Percentiles rank a stretch among this genome's conserved stretches.
phyloP scores from a whole-genome alignment of 2,888 invertebrate species.

The Romanomermis culicivorax region DNA sequence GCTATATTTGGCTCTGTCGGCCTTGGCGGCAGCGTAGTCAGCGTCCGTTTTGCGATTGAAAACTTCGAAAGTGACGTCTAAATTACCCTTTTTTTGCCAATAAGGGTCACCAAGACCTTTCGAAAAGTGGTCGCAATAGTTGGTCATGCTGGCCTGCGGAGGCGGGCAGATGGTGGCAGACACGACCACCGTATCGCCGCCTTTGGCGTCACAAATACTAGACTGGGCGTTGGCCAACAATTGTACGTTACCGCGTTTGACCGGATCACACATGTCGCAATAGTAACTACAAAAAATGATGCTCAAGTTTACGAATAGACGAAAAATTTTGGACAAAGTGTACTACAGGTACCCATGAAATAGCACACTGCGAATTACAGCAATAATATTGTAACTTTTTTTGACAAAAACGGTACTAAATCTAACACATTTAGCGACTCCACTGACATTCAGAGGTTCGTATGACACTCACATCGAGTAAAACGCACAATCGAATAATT shows the following conservation, averaged over 20 bases:
- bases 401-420: too few relatives aligned
- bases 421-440: too few relatives aligned
- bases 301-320: too few relatives aligned
- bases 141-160: neutral
- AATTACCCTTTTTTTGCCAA: neutral
- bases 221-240: neutral
- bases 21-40: neutral
- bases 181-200: neutral
- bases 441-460: too few relatives aligned
- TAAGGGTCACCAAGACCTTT: neutral
- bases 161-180: neutral
- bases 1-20: neutral
- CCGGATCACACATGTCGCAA: neutral
- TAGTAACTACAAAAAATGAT: neutral
- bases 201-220: neutral
- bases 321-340: too few relatives aligned
- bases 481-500: too few relatives aligned
- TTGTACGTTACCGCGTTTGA: neutral
- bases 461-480: too few relatives aligned
- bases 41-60: neutral
- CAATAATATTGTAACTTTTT: too few relatives aligned
- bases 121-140: neutral
- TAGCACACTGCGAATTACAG: too few relatives aligned
- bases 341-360: too few relatives aligned
- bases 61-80: neutral